phyloP scores from a whole-genome alignment of 2,113 vertebrate genomes.

The Pituophis catenifer region DNA sequence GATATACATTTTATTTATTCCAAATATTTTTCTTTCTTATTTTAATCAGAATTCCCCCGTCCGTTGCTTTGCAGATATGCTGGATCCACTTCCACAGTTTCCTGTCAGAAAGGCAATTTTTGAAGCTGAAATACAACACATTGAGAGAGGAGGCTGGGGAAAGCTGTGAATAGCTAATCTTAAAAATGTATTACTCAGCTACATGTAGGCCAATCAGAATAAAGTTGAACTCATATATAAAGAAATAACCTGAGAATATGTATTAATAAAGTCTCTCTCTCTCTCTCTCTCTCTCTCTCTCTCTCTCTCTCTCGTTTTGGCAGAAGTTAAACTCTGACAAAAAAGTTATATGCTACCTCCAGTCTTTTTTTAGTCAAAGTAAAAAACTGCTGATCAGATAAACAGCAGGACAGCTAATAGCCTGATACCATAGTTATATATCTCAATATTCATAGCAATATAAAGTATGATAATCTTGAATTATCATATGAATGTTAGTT shows the following conservation, averaged over 20 bases:
- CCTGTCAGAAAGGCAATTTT: not conserved
- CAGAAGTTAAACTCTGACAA: not conserved
- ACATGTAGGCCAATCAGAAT: not conserved
- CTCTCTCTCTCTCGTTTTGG: not conserved
- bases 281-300: too few relatives aligned
- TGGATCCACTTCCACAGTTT: not conserved
- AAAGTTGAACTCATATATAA: not conserved
- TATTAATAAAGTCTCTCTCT: not conserved
- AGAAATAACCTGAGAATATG: not conserved
- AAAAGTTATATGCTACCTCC: too few relatives aligned
- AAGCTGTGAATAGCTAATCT: not conserved
- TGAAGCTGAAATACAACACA: not conserved
- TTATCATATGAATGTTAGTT: not conserved
- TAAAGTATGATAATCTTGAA: not conserved
- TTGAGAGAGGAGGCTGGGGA: not conserved
- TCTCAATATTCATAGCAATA: not conserved
- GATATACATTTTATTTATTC: not conserved
- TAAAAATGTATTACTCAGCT: not conserved
- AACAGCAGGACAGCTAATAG: not conserved
- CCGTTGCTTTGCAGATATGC: not conserved
- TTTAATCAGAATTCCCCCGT: not conserved
- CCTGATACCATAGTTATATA: not conserved
- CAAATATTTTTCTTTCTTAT: not conserved
- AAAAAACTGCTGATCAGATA: not conserved
- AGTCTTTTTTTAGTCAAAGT: not conserved